Conservation (phyloP, 2,888 invertebrate species). For the Cetonia aurata region DNA sequence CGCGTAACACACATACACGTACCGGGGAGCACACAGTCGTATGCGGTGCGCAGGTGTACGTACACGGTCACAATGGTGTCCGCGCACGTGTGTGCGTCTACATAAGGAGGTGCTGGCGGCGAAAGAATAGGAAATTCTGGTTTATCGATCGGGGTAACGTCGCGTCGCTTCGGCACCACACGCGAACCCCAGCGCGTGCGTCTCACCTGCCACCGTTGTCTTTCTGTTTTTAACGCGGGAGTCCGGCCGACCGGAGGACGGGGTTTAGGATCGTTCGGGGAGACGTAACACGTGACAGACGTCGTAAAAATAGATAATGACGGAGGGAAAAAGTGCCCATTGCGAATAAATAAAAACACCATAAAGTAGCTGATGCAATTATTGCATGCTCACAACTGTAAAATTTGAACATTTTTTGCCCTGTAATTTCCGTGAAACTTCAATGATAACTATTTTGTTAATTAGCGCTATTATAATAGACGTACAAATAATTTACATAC, state of each 20-base stretch:
- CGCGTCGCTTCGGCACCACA: constrained; percentile 65
- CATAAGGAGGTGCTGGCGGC: constrained; percentile 46
- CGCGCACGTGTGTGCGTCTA: constrained; percentile 62
- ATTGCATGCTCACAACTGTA: too few species aligned
- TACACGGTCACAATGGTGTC: constrained; percentile 52
- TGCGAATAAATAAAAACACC: too few species aligned
- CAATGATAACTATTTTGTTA: too few species aligned
- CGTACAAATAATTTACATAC: too few species aligned
- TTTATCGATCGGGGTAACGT: constrained; percentile 57
- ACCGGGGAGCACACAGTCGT: too few species aligned
- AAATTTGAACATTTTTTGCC: too few species aligned
- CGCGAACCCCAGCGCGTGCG: constrained; percentile 67
- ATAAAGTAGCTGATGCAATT: too few species aligned
- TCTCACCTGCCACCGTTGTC: constrained; percentile 62
- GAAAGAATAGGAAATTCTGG: constrained; percentile 45
- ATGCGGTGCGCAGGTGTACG: too few species aligned
- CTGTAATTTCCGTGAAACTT: too few species aligned
- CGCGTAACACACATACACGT: neutral
- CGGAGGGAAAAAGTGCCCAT: too few species aligned
- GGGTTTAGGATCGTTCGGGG: neutral
- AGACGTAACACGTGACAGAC: constrained; percentile 12
- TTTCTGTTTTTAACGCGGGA: constrained; percentile 23
- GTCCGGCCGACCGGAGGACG: neutral
- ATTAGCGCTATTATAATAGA: too few species aligned
- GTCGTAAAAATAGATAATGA: too few species aligned